Evolutionary conservation across 2,888 invertebrate genomes (phyloP).

Genomic region (Cetonia aurata): DNA sequence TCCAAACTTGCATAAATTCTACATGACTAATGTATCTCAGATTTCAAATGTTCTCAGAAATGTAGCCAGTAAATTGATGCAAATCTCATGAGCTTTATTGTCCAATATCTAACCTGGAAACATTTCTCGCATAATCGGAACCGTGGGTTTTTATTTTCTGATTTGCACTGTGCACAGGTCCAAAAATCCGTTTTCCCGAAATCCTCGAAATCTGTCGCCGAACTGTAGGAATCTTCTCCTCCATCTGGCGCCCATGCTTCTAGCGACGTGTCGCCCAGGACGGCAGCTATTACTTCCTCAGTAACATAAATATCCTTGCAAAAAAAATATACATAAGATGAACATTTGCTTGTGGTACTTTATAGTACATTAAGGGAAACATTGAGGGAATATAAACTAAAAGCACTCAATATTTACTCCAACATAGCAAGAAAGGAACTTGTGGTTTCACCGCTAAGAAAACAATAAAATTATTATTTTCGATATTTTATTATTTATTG

Average conservation of each 20-base stretch:
- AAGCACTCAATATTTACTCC: no score
- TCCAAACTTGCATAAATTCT: no score
- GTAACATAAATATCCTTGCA: conserved; percentile 49
- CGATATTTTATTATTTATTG: no score
- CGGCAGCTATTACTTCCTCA: conserved; percentile 61
- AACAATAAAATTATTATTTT: no score
- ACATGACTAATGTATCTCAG: background rate
- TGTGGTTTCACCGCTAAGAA: no score
- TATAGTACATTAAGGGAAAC: no score
- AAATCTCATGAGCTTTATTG: conserved; percentile 42
- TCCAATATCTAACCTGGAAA: conserved; percentile 71
- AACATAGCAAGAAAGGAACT: no score
- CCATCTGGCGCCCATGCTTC: conserved; percentile 63
- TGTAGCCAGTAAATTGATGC: conserved; percentile 41
- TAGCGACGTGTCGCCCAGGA: conserved; percentile 60
- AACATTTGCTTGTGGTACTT: no score
- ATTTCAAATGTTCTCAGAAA: conserved; percentile 9
- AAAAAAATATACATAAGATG: no score
- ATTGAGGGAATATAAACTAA: no score
- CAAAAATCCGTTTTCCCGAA: conserved; percentile 73
- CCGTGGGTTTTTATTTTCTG: conserved; percentile 72
- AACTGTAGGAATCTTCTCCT: conserved; percentile 62
- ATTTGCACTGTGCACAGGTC: conserved; percentile 75
- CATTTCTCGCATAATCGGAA: conserved; percentile 79
- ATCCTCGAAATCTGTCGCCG: conserved; percentile 56